These are phyloP conservation scores for Chlorodrepanis virens DNA, from an alignment of 2,113 vertebrate species.

Conservation along the genomic window DNA sequence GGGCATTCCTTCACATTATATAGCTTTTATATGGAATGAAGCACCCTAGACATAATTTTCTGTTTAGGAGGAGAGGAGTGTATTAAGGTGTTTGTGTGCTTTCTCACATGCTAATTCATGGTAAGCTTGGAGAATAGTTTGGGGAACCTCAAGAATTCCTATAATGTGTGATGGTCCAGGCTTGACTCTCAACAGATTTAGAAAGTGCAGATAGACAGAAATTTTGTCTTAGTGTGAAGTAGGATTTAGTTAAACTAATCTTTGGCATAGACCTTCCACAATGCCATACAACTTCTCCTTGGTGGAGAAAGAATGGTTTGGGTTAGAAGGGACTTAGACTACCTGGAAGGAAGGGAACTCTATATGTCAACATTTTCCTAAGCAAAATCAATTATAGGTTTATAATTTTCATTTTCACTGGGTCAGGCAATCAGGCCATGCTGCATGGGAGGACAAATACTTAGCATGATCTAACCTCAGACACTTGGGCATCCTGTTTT, in stretches of 20 bases:
- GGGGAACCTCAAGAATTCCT: neutral
- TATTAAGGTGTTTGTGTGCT: fast-evolving
- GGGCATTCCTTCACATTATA: neutral
- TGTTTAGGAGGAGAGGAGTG: neutral
- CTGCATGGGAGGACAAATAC: neutral
- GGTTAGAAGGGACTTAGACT: neutral
- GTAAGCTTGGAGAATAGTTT: neutral
- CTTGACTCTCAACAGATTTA: neutral
- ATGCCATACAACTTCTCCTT: neutral
- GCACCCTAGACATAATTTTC: fast-evolving
- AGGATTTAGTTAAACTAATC: neutral
- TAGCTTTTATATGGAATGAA: neutral
- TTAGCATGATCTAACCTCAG: neutral
- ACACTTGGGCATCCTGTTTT: neutral
- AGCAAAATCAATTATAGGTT: neutral
- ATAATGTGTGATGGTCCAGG: neutral
- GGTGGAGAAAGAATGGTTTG: neutral
- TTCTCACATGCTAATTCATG: neutral
- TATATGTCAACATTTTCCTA: neutral
- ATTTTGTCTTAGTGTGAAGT: neutral
- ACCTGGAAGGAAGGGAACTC: neutral
- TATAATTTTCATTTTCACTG: neutral
- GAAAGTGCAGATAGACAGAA: neutral
- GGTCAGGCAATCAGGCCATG: neutral
- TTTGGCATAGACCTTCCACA: neutral